Evolutionary conservation across 1,140 invertebrate species (phyloP), one percentile per base, ranked within the genome.

Genomic region (Araneus ventricosus): DNA sequence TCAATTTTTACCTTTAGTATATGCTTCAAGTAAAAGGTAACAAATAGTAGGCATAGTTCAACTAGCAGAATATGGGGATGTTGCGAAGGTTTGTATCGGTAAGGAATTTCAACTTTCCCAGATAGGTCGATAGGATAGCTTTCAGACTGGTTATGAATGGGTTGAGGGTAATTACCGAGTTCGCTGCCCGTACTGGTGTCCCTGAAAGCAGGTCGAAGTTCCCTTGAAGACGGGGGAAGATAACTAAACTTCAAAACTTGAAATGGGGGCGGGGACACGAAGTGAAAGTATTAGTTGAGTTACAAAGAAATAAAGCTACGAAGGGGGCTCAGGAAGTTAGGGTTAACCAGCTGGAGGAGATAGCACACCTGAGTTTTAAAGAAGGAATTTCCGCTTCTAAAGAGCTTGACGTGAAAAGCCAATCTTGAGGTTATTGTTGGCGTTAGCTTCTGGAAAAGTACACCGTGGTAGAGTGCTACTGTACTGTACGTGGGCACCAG

Each of bases 71-170:
- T 52, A 17, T 14, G 45, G 45, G 17, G 17, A 52, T 52, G 45
- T 14, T 14, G 45, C 45, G 45, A 52, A 52, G 17, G 45, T 52
- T 14, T 52, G 5, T 75, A 20, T 30, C 70, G 34, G 17, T 37
- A 34, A 75, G 10, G n/a, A 14, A 27, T 27, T 67, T 27, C 63
- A 67, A 30, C 70, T 37, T 34, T 6, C 14, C 7, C 27, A 34
- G 70, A 27, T 75, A 34, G 30, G 70, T 75, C 70, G 70, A 75
- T 37, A 34, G n/a, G 63, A 27, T 27, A 67, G 63, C 63, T 67
- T 7, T n/a, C 27, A 75, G 70, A 75, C 70, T 34, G 70, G 70
- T 75, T 75, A 75, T 75, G 70, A 75, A 75, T 75, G 70, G 30
- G 30, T 37, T 34, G 70, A 34, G 70, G 5, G 2, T 75, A 75